Evolutionary conservation across 2,888 invertebrate genomes (phyloP).

Genomic region (Rhimphoctona megacephalus): DNA sequence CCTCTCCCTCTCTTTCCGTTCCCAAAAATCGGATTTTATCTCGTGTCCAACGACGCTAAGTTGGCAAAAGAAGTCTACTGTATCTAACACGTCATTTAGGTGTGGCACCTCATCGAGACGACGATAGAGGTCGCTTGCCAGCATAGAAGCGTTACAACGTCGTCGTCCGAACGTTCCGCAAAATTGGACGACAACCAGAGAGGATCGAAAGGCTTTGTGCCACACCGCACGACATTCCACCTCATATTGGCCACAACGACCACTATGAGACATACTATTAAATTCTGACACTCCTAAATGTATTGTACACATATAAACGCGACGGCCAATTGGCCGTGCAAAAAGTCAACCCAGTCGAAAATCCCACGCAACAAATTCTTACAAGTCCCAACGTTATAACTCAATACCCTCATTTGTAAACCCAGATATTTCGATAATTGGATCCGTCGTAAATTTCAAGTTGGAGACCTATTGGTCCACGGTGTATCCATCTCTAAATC

Average conservation of each 20-base stretch:
- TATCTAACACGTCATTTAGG: conserved; percentile 32
- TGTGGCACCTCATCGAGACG: conserved; percentile 22
- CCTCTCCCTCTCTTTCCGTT: neutral
- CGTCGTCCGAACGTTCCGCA: conserved; percentile 66
- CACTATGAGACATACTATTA: conserved; percentile 4
- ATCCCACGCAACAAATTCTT: neutral
- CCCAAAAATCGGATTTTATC: conserved; percentile 5
- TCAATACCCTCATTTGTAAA: conserved; percentile 1
- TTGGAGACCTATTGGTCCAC: neutral
- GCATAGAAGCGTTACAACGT: conserved; percentile 4
- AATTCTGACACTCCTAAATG: conserved; percentile 2
- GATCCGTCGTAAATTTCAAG: conserved; percentile 5
- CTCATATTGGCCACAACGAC: conserved; percentile 18
- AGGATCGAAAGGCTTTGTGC: conserved; percentile 43
- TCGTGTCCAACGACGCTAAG: neutral
- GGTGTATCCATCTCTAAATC: neutral
- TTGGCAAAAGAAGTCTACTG: conserved; percentile 1
- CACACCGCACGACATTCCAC: conserved; percentile 19
- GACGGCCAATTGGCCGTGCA: neutral
- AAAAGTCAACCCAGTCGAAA: neutral
- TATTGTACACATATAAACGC: neutral
- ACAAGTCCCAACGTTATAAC: neutral
- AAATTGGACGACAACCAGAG: conserved; percentile 57
- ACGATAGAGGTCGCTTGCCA: conserved; percentile 11
- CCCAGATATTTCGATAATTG: conserved; percentile 7